phyloP scores from a whole-genome alignment of 1,140 invertebrate genomes.

The Temnothorax nylanderi region DNA sequence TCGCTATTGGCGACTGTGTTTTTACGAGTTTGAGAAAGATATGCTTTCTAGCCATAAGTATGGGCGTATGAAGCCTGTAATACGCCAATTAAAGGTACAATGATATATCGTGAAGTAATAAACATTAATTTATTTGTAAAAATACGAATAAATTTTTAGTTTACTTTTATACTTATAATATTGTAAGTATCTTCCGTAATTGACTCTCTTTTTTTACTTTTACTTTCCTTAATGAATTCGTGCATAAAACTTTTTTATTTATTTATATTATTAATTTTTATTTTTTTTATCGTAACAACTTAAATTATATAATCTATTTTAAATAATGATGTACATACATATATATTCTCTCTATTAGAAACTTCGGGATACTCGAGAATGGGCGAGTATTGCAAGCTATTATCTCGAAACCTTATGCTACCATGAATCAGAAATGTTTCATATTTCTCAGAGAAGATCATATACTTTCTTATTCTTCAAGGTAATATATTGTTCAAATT shows the following conservation, averaged over 20 bases:
- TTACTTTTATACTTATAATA: neutral
- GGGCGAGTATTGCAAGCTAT: constrained; percentile 73
- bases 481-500: constrained; percentile 36
- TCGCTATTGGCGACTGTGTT: constrained; percentile 72
- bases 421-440: constrained; percentile 42
- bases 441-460: neutral
- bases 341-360: constrained; percentile 65
- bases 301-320: neutral
- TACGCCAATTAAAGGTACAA: constrained; percentile 74
- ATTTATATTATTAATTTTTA: neutral
- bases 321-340: neutral
- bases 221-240: neutral
- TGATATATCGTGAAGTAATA: neutral
- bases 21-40: constrained; percentile 71
- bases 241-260: neutral
- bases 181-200: neutral
- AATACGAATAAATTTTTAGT: neutral
- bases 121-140: constrained; percentile 21
- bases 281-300: neutral
- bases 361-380: constrained; percentile 68
- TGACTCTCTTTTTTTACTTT: neutral
- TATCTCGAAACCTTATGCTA: constrained; percentile 78
- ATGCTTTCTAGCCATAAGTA: constrained; percentile 28
- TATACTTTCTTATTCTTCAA: constrained; percentile 42
- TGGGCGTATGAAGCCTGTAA: constrained; percentile 68